Evolutionary conservation across 2,888 invertebrate genomes (phyloP).

Genomic region (Pecten maximus): DNA sequence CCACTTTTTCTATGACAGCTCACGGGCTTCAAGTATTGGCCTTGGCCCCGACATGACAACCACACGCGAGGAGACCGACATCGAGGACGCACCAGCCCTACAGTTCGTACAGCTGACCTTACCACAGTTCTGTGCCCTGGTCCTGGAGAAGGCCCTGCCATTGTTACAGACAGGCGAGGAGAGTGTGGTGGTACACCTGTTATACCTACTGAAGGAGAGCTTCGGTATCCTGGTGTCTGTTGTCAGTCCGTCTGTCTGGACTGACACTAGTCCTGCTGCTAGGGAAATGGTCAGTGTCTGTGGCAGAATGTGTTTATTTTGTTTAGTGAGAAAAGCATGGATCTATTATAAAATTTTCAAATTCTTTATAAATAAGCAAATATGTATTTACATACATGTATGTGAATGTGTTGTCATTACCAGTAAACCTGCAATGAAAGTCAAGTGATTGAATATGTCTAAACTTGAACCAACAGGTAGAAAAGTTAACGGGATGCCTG

Average conservation of each 20-base stretch:
- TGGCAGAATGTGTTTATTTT: neutral
- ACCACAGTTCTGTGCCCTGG: conserved; percentile 77
- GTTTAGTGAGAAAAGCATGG: no score
- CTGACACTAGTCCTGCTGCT: conserved; percentile 74
- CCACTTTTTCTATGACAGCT: conserved; percentile 45
- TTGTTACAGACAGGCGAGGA: conserved; percentile 69
- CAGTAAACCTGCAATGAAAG: neutral
- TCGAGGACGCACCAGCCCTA: conserved; percentile 74
- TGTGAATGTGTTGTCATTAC: no score
- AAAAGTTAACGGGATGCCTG: conserved; percentile 74
- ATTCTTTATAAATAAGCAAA: no score
- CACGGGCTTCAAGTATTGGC: conserved; percentile 66
- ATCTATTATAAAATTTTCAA: no score
- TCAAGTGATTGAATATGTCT: neutral
- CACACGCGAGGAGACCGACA: conserved; percentile 70
- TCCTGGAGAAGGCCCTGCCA: conserved; percentile 73
- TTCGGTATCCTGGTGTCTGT: conserved; percentile 66
- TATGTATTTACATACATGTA: no score
- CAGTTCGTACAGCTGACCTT: conserved; percentile 79
- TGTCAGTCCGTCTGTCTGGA: conserved; percentile 73
- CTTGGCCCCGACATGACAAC: conserved; percentile 59
- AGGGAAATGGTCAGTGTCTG: conserved; percentile 71
- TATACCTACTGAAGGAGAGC: conserved; percentile 69
- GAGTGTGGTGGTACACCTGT: conserved; percentile 63
- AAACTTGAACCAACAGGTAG: conserved; percentile 65